These are phyloP conservation scores for Eubucco bourcierii DNA, from an alignment of 2,113 vertebrate species.

Conservation along the genomic window DNA sequence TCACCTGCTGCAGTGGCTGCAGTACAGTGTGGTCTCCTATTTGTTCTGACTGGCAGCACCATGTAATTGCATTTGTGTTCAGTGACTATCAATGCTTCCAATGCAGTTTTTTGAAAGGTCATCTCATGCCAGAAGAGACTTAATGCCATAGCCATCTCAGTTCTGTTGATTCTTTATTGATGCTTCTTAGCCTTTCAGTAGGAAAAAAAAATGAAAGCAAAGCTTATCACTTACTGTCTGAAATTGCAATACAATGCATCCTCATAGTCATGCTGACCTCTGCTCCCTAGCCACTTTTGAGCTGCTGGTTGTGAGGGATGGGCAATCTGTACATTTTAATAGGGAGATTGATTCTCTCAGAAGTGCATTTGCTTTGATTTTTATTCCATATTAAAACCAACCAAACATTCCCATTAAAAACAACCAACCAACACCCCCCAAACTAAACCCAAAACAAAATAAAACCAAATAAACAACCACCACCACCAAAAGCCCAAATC, in stretches of 20 bases:
- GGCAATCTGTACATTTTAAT: background rate
- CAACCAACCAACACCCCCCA: background rate
- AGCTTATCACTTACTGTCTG: background rate
- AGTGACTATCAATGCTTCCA: constrained; percentile 39
- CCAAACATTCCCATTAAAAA: background rate
- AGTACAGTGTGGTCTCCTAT: background rate
- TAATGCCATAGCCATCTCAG: background rate
- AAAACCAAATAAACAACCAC: background rate
- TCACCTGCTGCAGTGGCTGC: background rate
- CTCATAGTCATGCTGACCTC: background rate
- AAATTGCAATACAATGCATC: background rate
- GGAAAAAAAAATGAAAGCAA: background rate
- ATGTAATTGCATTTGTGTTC: constrained; percentile 67
- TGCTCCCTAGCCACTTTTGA: background rate
- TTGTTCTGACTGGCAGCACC: constrained; percentile 63
- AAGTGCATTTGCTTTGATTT: background rate
- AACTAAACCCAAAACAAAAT: background rate
- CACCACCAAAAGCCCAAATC: background rate
- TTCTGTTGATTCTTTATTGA: background rate
- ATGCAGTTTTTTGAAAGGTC: constrained; percentile 35
- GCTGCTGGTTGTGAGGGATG: background rate
- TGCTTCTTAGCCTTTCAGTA: background rate
- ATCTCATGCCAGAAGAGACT: constrained; percentile 40
- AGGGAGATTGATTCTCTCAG: background rate
- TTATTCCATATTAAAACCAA: background rate